Base-by-base conservation (phyloP, 2,113 vertebrate genomes). In the Carlito syrichta region DNA sequence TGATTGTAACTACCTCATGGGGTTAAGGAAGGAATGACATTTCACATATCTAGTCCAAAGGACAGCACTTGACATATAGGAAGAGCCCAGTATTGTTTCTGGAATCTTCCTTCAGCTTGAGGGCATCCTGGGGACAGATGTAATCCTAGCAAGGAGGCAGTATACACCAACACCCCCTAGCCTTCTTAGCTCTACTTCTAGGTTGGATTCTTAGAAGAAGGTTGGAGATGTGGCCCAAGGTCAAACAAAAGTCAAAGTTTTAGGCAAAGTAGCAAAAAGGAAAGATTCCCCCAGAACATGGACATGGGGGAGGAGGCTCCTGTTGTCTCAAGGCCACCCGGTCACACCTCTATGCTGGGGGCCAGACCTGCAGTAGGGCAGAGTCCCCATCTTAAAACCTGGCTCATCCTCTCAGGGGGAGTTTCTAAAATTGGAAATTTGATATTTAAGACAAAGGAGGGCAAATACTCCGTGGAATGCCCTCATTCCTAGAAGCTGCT, bases 121-220 rank as follows among this genome's bases (percentile, higher is more conserved):
- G 1, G 27, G 25, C 35, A 73, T 60, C n/a, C 7, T 0, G 8
- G 38, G 22, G 48, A 52, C 79, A 85, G 86, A 76, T 1, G 35
- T 7, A 35, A 27, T 12, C 60, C 38, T 20, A 40, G 78, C 77
- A 35, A 86, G 32, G 0, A 50, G 32, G 76, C 5, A 3, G 14
- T 2, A 23, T 0, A 35, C 30, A 50, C 45, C 6, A 50, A 27
- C 17, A 38, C 16, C 22, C 0, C 74, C 52, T 54, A 5, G 19
- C 38, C 30, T 63, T 82, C 88, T 35, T 22, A 89, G 48, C 16
- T 60, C 30, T 66, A 45, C n/a, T 81, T 89, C 35, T 12, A 8
- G 60, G n/a, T 20, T 86, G 35, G 43, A 85, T 20, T 52, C 63
- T 91, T 78, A 88, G 74, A 63, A 66, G 50, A 92, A 83, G 38